Percentiles rank a stretch among this genome's conserved stretches.
Evolutionary conservation across 2,888 invertebrate genomes (phyloP).

Genomic region (Dioctria rufipes): DNA sequence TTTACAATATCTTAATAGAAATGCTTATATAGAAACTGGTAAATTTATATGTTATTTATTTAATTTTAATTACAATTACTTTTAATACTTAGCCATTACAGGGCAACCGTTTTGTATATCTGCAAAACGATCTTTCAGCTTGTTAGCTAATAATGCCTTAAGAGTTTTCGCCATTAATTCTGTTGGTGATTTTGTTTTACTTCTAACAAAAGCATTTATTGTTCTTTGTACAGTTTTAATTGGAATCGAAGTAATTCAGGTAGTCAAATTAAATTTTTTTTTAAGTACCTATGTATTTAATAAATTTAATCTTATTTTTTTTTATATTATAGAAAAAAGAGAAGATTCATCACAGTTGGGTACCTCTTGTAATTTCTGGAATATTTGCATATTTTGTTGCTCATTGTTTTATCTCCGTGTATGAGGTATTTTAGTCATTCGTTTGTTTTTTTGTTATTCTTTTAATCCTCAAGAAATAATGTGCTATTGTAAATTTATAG

Average conservation of each 20-base stretch:
- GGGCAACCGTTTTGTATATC: slow-evolving; percentile 78
- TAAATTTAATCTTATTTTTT: too few relatives aligned
- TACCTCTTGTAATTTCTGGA: slow-evolving; percentile 76
- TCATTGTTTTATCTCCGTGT: slow-evolving; percentile 81
- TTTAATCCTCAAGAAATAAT: not conserved
- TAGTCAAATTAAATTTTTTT: too few relatives aligned
- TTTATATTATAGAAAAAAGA: slow-evolving; percentile 71
- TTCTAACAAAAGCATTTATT: slow-evolving; percentile 79
- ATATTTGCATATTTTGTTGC: slow-evolving; percentile 80
- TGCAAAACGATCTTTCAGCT: slow-evolving; percentile 76
- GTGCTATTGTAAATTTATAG: slow-evolving; percentile 68
- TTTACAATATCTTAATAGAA: slow-evolving; percentile 78
- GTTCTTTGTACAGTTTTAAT: slow-evolving; percentile 76
- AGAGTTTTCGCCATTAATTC: slow-evolving; percentile 81
- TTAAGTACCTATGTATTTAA: too few relatives aligned
- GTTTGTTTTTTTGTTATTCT: not conserved
- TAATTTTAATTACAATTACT: slow-evolving; percentile 25
- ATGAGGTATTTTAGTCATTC: slow-evolving; percentile 74
- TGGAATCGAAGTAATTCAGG: slow-evolving; percentile 76
- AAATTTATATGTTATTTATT: slow-evolving; percentile 60
- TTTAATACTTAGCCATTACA: slow-evolving; percentile 75
- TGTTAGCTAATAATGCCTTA: slow-evolving; percentile 77
- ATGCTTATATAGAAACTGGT: slow-evolving; percentile 83
- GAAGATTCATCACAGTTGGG: slow-evolving; percentile 75
- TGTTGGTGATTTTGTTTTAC: slow-evolving; percentile 81